A percentile compares a stretch with the other conserved stretches of the same genome.
Evolutionary conservation across 1,140 invertebrate species (phyloP).

Genomic region (Psix sp.): DNA sequence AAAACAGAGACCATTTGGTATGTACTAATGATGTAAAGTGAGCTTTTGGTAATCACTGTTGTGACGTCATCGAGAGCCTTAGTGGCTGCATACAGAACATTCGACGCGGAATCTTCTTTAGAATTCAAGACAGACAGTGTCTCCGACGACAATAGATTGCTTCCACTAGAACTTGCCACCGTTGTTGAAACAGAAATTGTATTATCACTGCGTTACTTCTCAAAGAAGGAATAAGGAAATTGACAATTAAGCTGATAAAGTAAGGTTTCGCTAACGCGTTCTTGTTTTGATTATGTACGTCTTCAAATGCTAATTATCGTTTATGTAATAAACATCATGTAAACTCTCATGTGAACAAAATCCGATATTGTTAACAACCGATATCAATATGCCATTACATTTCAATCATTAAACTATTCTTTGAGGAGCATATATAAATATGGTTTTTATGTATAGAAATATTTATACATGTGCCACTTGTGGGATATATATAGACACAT

Average conservation of each 20-base stretch:
- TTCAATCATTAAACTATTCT: not conserved
- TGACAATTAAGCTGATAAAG: constrained; percentile 52
- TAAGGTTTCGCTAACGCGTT: constrained; percentile 3
- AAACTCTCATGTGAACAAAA: constrained; percentile 28
- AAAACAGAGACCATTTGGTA: not conserved
- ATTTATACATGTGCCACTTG: no score
- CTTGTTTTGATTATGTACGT: constrained; percentile 54
- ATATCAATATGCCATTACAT: constrained; percentile 3
- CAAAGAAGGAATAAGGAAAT: constrained; percentile 59
- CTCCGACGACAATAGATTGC: constrained; percentile 66
- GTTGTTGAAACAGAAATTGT: constrained; percentile 57
- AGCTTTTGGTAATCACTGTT: constrained; percentile 7
- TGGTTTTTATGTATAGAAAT: no score
- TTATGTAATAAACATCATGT: constrained; percentile 36
- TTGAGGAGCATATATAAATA: no score
- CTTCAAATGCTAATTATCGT: constrained; percentile 45
- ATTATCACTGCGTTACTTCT: constrained; percentile 54
- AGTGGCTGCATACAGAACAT: constrained; percentile 60
- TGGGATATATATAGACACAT: no score
- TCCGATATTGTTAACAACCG: no score
- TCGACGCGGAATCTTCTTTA: constrained; percentile 65
- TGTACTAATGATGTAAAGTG: constrained; percentile 9
- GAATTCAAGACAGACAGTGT: constrained; percentile 65
- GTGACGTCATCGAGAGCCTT: constrained; percentile 59
- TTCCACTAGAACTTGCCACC: constrained; percentile 61